Conservation (phyloP, 2,797 vertebrate species). For the Antrozous pallidus region DNA sequence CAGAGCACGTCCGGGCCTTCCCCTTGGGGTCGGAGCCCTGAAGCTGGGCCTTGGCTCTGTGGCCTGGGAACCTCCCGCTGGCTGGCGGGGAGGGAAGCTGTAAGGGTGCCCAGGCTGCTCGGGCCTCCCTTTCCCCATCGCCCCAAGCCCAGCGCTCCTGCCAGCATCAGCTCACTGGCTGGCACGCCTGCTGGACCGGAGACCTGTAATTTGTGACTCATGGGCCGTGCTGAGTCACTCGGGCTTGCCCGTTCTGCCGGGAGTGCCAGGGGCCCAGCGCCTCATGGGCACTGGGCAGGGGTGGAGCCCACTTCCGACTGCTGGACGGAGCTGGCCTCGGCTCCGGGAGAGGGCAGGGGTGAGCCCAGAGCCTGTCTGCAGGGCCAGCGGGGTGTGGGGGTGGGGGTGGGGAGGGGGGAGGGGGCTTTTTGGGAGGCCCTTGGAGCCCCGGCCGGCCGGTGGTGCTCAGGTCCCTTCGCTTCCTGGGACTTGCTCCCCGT, state of each 20-base stretch:
- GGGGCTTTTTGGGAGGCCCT: background rate
- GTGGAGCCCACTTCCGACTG: background rate
- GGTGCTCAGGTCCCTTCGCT: no score
- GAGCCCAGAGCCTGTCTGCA: background rate
- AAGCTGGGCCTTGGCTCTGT: background rate
- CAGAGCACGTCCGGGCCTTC: background rate
- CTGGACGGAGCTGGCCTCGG: background rate
- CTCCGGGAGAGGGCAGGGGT: background rate
- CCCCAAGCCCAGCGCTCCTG: slow-evolving; percentile 11
- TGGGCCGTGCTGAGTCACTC: slow-evolving; percentile 53
- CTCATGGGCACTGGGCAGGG: background rate
- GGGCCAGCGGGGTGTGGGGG: no score
- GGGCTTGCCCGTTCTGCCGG: background rate
- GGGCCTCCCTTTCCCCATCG: background rate
- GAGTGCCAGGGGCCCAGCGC: background rate
- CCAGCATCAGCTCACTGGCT: background rate
- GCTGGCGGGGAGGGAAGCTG: background rate
- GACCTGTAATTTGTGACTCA: slow-evolving; percentile 69
- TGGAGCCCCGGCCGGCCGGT: background rate
- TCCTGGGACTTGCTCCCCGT: background rate
- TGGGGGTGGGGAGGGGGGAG: background rate
- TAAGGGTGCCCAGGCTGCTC: background rate
- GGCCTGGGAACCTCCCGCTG: background rate
- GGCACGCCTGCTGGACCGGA: slow-evolving; percentile 4
- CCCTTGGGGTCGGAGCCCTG: background rate